A percentile compares a stretch with the other conserved stretches of the same genome.
Conservation (phyloP, 1,140 invertebrate genomes). For the Littorina saxatilis region DNA sequence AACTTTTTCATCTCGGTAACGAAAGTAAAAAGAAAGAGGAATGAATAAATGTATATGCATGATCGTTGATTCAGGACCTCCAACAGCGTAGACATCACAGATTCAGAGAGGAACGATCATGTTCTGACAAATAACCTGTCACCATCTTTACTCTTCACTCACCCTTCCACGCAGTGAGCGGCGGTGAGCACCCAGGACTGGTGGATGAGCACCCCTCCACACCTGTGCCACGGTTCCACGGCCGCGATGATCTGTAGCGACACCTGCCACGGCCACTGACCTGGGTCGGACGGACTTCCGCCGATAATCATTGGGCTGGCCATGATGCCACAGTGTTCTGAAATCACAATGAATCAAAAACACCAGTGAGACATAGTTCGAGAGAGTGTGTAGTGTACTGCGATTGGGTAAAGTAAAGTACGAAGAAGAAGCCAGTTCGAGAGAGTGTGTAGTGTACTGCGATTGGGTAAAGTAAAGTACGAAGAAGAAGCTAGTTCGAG, state of each 20-base stretch:
- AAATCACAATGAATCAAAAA: neutral
- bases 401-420: too few relatives aligned
- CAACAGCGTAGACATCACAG: too few relatives aligned
- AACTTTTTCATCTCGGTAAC: too few relatives aligned
- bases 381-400: neutral
- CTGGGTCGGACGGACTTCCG: slow-evolving; percentile 40
- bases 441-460: too few relatives aligned
- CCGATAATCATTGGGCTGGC: slow-evolving; percentile 50
- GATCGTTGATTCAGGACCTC: too few relatives aligned
- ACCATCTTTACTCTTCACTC: too few relatives aligned
- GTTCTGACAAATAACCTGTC: too few relatives aligned
- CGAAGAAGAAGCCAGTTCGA: neutral
- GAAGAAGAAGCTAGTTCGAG: neutral
- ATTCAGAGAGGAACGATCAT: too few relatives aligned
- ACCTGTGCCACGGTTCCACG: slow-evolving; percentile 53
- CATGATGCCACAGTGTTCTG: slow-evolving; percentile 55
- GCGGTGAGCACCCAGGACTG: slow-evolving; percentile 58
- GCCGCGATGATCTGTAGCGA: slow-evolving; percentile 55
- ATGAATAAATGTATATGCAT: too few relatives aligned
- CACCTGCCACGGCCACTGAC: slow-evolving; percentile 59
- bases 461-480: too few relatives aligned
- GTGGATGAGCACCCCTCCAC: slow-evolving; percentile 58
- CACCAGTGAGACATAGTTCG: neutral
- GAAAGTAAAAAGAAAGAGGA: too few relatives aligned
- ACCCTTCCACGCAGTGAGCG: slow-evolving; percentile 60